Base-by-base conservation (phyloP, 2,888 invertebrate genomes). In the Eurytoma adleriae region DNA sequence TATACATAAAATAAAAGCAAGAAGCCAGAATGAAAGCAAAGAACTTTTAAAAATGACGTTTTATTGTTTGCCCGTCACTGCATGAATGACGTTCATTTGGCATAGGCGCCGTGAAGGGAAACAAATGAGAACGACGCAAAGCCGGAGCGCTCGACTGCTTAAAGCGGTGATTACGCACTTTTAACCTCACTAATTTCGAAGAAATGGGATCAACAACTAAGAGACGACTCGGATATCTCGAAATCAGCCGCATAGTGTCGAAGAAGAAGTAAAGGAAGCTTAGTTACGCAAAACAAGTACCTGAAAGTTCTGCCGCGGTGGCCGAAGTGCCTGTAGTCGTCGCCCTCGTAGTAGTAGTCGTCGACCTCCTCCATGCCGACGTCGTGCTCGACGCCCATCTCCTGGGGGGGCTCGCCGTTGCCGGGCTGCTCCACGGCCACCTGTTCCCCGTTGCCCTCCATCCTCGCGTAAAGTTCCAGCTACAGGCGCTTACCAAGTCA, bases 281-380 rank as follows among this genome's bases (percentile, higher is more conserved):
- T 40, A 50, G 54, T 18, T 1, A 20, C 40, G 30, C 16, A 52
- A 50, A 18, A 18, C 24, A 16, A 50, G 86, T 90, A 92, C 92
- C 92, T 91, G 85, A 92, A 92, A 78, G 92, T 92, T 84, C 92
- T 89, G 50, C 92, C 91, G 80, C 91, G 88, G 54, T 90, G 91
- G 72, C 91, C 88, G 85, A 92, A 92, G 85, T 92, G 92, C 84
- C 92, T 91, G 82, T 91, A 91, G 77, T 92, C 91, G 68, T 92
- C 91, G 67, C 89, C 88, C 62, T 91, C 90, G 88, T 91, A 89
- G 88, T 89, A 86, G 81, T 89, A 89, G 76, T 90, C 88, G 57
- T 90, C 90, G 67, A 86, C 80, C 72, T 89, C 90, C 79, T 90
- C 90, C 87, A 89, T 88, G 27, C 78, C 81, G 64, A 61, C 79